Conservation (phyloP, 2,113 vertebrate species). For the Leptocoma aspasia region DNA sequence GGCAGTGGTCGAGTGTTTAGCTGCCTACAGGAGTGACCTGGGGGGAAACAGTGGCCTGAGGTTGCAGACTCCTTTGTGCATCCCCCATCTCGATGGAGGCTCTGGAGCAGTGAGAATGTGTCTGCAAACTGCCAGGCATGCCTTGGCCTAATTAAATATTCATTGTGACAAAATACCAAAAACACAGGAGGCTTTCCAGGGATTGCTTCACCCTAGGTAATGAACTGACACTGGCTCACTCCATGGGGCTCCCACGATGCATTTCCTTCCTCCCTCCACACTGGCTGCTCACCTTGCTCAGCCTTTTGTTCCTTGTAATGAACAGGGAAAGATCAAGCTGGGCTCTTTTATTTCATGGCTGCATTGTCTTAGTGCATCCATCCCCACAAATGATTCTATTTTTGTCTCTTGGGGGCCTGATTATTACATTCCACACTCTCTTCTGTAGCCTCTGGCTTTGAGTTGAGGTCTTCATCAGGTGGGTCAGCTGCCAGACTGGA, state of each 20-base stretch:
- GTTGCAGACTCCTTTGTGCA: not conserved
- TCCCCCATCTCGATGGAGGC: not conserved
- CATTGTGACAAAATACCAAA: slow-evolving; percentile 22
- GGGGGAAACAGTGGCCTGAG: not conserved
- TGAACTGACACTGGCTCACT: not conserved
- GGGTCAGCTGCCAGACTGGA: not conserved
- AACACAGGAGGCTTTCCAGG: not conserved
- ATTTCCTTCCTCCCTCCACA: not conserved
- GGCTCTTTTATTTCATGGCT: not conserved
- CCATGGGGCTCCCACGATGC: fast-evolving
- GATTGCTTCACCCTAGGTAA: not conserved
- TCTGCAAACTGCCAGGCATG: not conserved
- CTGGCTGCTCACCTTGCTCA: not conserved
- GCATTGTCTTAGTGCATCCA: not conserved
- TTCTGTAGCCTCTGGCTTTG: not conserved
- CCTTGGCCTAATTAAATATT: slow-evolving; percentile 30
- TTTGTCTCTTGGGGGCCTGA: fast-evolving
- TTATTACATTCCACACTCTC: not conserved
- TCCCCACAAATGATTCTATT: not conserved
- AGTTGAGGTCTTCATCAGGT: not conserved
- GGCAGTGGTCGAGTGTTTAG: not conserved
- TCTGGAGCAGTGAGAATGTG: not conserved
- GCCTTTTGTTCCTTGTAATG: not conserved
- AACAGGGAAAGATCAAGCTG: not conserved
- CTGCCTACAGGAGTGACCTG: not conserved